Percentiles rank a stretch among this genome's conserved stretches.
Conservation (phyloP, 2,113 vertebrate genomes). For the Pelvicachromis taeniatus region DNA sequence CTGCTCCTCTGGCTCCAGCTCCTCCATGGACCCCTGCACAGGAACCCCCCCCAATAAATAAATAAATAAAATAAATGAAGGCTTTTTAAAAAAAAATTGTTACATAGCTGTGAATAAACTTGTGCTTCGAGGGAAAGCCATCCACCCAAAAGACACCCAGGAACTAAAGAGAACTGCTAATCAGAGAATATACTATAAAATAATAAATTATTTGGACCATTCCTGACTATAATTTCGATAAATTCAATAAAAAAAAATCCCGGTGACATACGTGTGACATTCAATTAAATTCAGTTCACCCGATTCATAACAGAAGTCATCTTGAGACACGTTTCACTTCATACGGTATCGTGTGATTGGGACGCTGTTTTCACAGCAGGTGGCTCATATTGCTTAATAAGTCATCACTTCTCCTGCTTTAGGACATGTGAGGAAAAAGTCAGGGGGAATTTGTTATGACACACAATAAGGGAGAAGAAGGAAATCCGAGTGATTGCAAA, state of each 20-base stretch:
- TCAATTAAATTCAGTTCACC: neutral
- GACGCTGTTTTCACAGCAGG: neutral
- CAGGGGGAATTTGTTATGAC: conserved; percentile 14
- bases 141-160: neutral
- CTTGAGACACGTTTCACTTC: neutral
- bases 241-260: neutral
- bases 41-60: accelerated
- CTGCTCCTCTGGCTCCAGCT: conserved; percentile 81
- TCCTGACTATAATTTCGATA: neutral
- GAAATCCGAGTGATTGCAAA: neutral
- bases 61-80: neutral
- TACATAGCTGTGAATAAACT: neutral
- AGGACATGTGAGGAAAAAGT: neutral
- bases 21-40: conserved; percentile 65
- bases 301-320: neutral
- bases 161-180: neutral
- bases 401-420: neutral
- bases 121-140: neutral
- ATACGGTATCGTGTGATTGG: neutral
- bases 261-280: accelerated
- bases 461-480: neutral
- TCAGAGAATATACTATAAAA: neutral
- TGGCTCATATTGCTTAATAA: neutral
- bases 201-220: neutral
- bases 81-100: neutral